Conservation (phyloP, 2,113 vertebrate species). For the Phyllopteryx taeniolatus region DNA sequence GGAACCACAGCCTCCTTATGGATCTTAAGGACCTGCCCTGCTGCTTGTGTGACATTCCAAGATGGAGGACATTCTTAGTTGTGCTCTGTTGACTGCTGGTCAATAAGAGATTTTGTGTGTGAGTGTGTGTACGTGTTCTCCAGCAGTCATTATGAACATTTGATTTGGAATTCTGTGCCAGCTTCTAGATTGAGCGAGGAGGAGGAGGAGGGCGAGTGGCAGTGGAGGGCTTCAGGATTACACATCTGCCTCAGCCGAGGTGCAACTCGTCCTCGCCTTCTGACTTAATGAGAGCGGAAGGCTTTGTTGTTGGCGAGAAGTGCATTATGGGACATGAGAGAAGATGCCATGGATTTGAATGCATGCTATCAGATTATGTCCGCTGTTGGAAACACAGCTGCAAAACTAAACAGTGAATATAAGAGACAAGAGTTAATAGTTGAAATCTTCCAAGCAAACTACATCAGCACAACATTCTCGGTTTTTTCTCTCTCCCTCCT, state of each 20-base stretch:
- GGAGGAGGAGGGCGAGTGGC: not conserved
- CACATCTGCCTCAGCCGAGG: slow-evolving; percentile 69
- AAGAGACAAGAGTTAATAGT: too few relatives aligned
- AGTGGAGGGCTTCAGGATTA: slow-evolving; percentile 62
- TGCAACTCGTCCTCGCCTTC: slow-evolving; percentile 67
- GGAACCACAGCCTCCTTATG: not conserved
- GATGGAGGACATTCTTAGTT: slow-evolving; percentile 58
- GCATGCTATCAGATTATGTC: too few relatives aligned
- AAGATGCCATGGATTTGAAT: too few relatives aligned
- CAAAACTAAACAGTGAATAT: too few relatives aligned
- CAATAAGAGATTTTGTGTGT: slow-evolving; percentile 46
- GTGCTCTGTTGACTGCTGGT: slow-evolving; percentile 56
- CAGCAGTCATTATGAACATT: slow-evolving; percentile 73
- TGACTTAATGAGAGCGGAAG: slow-evolving; percentile 75
- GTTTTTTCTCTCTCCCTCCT: too few relatives aligned
- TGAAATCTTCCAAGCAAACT: too few relatives aligned
- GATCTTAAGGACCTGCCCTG: slow-evolving; percentile 7
- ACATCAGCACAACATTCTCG: too few relatives aligned
- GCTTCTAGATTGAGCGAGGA: slow-evolving; percentile 67
- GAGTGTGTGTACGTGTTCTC: slow-evolving; percentile 44
- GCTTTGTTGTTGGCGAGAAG: slow-evolving; percentile 74
- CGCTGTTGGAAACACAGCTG: too few relatives aligned
- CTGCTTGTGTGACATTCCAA: slow-evolving; percentile 41
- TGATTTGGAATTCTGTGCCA: slow-evolving; percentile 75
- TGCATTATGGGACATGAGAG: too few relatives aligned